Evolutionary conservation across 2,113 vertebrate species (phyloP), one percentile per base, ranked within the genome.

Genomic region (Nerophis lumbriciformis): DNA sequence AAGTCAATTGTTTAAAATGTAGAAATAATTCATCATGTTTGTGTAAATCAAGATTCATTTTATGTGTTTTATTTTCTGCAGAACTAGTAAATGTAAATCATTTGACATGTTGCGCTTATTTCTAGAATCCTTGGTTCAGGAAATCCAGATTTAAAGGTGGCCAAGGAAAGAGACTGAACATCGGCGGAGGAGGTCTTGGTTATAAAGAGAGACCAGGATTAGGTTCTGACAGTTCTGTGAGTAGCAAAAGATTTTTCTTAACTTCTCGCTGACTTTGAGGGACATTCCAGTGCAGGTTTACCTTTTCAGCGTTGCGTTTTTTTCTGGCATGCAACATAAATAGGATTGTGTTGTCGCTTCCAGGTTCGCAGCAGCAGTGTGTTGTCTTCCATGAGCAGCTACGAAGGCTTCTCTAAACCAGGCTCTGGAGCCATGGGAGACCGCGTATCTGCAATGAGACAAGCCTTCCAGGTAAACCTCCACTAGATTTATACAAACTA

Each of bases 61-160:
- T 1, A 28, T 1, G 4, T 53, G 1, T 52, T 28, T 38, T 11
- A 39, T 39, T 39, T 28, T 28, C 28, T 28, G 28, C 28, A 28
- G 28, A 28, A 28, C 2, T 28, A 28, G 28, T 28, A 28, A 28
- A 28, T 28, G 28, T 28, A 28, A 28, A 28, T 28, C 28, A 28
- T 5, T 50, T 35, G 28, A 21, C 8, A 21, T 45, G 16, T 11
- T 16, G 8, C 1, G 5, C n/a, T 28, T 14, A 21, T 47, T 39
- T n/a, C 37, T 73, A 99, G 97, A 99, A 98, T 81, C 91, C 95
- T 0, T 98, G 96, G 97, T 99, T 99, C 89, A 90, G 96, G 65
- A 99, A 99, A 79, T 98, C 97, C 1, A 91, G 97, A 39, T 99
- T 98, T 75, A 99, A 99, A 85, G 90, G 91, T 63, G 96, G 97